Base-by-base conservation (phyloP, 2,797 vertebrate genomes). In the Erethizon dorsatum region DNA sequence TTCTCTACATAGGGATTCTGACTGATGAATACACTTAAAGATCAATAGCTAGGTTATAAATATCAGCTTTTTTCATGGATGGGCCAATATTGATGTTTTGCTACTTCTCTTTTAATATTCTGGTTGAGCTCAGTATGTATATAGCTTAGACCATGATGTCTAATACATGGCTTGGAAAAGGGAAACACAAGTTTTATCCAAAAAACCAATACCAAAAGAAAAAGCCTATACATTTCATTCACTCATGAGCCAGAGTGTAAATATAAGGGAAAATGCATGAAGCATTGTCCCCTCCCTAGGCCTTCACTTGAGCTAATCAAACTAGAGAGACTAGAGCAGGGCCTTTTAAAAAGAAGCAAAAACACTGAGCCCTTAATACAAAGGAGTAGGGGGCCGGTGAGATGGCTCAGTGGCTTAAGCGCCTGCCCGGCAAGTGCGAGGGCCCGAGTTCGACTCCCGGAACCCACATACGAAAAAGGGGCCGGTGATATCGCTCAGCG, bases 21-120 rank as follows among this genome's bases (percentile, higher is more conserved):
- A 71, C 11, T 54, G 14, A 85, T 80, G 37, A 14, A 80, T 28
- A 65, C 50, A 94, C 14, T 50, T 67, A 89, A 47, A 33, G n/a
- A 75, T 80, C 63, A 75, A 92, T 75, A 89, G 26, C 18, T 57
- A 71, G 75, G 37, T 65, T 59, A 67, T 85, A 73, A 96, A 89
- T 85, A 33, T 52, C 14, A 85, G 17, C n/a, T n/a, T 85, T 80
- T 24, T 80, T 92, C 50, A 80, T 45, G 56, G 22, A n/a, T 75
- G 20, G 63, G 20, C 15, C 52, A 67, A 78, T 85, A 75, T n/a
- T 41, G 5, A n/a, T 50, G 31, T 3, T 65, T 94, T 37, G 31
- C 10, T 31, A 17, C 54, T 2, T 41, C 47, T 13, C 26, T 65
- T 63, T n/a, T 63, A 85, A 59, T 71, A 33, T 71, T 84, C 85